These are phyloP conservation scores for Clusia tigrina DNA, from an alignment of 2,888 invertebrate genomes.

Conservation along the genomic window DNA sequence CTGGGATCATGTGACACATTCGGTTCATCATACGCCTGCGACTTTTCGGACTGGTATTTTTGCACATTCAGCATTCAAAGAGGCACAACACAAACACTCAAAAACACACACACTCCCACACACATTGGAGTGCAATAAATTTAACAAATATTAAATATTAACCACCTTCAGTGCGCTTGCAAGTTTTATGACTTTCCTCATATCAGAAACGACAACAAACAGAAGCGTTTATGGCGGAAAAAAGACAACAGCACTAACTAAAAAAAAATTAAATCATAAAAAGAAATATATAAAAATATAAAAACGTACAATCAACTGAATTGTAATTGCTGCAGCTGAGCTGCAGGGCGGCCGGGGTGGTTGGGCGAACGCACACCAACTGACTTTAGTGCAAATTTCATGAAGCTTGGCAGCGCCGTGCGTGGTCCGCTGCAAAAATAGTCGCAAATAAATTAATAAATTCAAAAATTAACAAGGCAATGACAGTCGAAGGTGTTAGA, in stretches of 20 bases:
- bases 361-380: too few relatives aligned
- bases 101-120: slow-evolving; percentile 29
- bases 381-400: slow-evolving; percentile 16
- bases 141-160: slow-evolving; percentile 50
- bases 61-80: slow-evolving; percentile 17
- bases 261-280: too few relatives aligned
- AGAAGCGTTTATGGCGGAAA: slow-evolving; percentile 44
- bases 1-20: too few relatives aligned
- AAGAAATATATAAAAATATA: neutral
- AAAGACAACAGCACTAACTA: slow-evolving; percentile 23
- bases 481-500: slow-evolving; percentile 45
- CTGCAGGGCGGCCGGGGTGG: neutral
- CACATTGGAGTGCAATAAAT: slow-evolving; percentile 44
- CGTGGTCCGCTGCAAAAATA: slow-evolving; percentile 36
- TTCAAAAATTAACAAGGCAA: slow-evolving; percentile 55
- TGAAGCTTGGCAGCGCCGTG: neutral
- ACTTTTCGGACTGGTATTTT: too few relatives aligned
- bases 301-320: neutral
- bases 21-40: too few relatives aligned
- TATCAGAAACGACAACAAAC: slow-evolving; percentile 20
- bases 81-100: too few relatives aligned
- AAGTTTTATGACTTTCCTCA: slow-evolving; percentile 27
- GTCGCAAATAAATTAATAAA: slow-evolving; percentile 56
- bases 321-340: neutral
- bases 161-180: slow-evolving; percentile 40